phyloP scores from a whole-genome alignment of 1,140 invertebrate species.

The Listronotus oregonensis region DNA sequence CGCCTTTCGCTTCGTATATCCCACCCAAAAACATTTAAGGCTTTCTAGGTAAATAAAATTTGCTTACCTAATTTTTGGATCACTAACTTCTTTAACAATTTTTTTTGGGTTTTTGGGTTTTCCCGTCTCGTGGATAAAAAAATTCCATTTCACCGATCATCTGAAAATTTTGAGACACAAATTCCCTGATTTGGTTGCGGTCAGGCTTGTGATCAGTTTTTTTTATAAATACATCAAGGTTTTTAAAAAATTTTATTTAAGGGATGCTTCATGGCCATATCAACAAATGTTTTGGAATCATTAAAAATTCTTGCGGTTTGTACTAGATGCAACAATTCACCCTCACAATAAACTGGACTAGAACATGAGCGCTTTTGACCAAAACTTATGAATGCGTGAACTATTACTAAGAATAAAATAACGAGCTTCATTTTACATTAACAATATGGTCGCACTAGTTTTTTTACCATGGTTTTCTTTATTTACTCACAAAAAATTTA shows the following conservation, averaged over 20 bases:
- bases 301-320: constrained; percentile 74
- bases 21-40: too few species aligned
- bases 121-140: constrained; percentile 70
- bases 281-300: constrained; percentile 91
- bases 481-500: too few species aligned
- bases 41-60: too few species aligned
- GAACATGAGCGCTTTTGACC: constrained; percentile 53
- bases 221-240: constrained; percentile 70
- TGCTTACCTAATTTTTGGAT: constrained; percentile 61
- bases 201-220: constrained; percentile 61
- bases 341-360: constrained; percentile 76
- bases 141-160: constrained; percentile 60
- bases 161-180: constrained; percentile 62
- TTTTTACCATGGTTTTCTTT: too few species aligned
- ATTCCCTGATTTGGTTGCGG: constrained; percentile 61
- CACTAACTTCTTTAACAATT: constrained; percentile 66
- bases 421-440: too few species aligned
- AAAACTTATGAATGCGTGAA: too few species aligned
- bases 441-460: too few species aligned
- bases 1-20: too few species aligned
- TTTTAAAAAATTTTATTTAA: constrained; percentile 65
- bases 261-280: constrained; percentile 73
- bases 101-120: constrained; percentile 64
- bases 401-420: too few species aligned
- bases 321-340: constrained; percentile 73